Base-by-base conservation (phyloP, 2,888 invertebrate genomes). In the Lysandra bellargus region DNA sequence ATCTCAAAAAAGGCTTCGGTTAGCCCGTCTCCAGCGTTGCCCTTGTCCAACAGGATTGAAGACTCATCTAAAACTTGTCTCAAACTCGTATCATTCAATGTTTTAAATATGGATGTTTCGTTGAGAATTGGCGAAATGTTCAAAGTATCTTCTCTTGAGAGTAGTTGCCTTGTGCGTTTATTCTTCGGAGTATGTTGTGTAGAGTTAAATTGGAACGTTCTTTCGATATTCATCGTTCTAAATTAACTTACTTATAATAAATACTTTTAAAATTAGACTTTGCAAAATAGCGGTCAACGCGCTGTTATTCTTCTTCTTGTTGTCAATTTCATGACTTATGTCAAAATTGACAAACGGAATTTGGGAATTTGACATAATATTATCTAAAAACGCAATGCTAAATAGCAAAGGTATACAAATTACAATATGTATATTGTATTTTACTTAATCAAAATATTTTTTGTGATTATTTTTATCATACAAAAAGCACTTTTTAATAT, bases 1-100 rank as follows among this genome's bases (percentile, higher is more conserved):
- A 94, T 91, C 85, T 95, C 94, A 84, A 92, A 95, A 83, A 93
- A 95, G 12, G 91, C 90, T 87, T 94, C 95, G 83, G 84, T 89
- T 81, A 95, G 85, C 17, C 89, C 88, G 80, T 92, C 91, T 4
- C 91, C 91, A 4, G 89, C 89, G 78, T 84, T 87, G 37, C 90
- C 91, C 7, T 89, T 80, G 74, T 86, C 88, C 0, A 88, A 82
- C 81, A 92, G 78, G 78, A 93, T 85, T 49, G 94, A 92, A 78
- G 94, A 91, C 81, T 94, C 94, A 82, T 94, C 92, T 78, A 94
- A 86, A 79, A 90, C 91, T 86, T 93, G 92, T 80, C 94, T 86
- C 79, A 94, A 85, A 84, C 93, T 94, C 30, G 93, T 92, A 83
- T 94, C 94, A 80, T 94, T 93, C 9, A 94, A 87, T 82, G 88